Percentiles rank a stretch among this genome's conserved stretches.
Evolutionary conservation across 2,113 vertebrate genomes (phyloP).

Genomic region (Anthoscopus minutus): DNA sequence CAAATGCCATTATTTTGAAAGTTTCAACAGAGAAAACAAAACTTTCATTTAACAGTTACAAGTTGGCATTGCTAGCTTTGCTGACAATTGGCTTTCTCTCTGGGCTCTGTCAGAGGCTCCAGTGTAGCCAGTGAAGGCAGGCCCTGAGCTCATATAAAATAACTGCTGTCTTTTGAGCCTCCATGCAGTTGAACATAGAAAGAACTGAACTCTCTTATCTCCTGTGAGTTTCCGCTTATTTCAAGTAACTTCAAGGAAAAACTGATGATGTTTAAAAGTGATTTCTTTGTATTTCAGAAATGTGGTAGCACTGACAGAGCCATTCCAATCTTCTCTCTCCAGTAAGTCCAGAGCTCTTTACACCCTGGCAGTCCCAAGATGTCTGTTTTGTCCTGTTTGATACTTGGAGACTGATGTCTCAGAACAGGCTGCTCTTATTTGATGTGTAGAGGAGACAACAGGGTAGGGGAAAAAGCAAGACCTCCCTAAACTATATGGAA

Average conservation of each 20-base stretch:
- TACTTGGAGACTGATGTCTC: neutral
- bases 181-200: neutral
- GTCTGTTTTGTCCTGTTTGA: neutral
- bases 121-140: accelerated
- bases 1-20: neutral
- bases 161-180: neutral
- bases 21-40: neutral
- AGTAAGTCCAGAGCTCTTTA: neutral
- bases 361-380: neutral
- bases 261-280: neutral
- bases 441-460: neutral
- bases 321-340: neutral
- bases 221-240: neutral
- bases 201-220: neutral
- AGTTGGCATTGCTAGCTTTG: neutral
- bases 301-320: neutral
- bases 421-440: neutral
- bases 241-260: neutral
- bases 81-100: neutral
- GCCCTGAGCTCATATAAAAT: neutral
- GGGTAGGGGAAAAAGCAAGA: neutral
- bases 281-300: neutral
- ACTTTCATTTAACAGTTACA: neutral
- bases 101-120: neutral
- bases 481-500: neutral